Evolutionary conservation across 2,797 vertebrate genomes (phyloP).

Genomic region (Geotria australis): DNA sequence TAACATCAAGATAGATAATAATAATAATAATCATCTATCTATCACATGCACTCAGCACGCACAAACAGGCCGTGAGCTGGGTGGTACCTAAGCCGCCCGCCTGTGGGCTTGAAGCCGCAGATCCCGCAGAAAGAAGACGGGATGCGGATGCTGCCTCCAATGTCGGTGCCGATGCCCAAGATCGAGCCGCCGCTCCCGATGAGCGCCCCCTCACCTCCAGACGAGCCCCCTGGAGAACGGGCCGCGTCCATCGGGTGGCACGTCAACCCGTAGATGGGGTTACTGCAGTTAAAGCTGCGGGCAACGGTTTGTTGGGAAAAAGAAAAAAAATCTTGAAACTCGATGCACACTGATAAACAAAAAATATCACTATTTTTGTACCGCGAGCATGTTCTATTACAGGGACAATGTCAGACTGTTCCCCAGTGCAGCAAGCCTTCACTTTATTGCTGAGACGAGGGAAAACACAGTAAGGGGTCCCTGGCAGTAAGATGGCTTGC

Average conservation of each 20-base stretch:
- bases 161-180: constrained; percentile 18
- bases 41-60: too few relatives aligned
- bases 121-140: constrained; percentile 25
- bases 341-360: too few relatives aligned
- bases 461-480: too few relatives aligned
- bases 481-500: too few relatives aligned
- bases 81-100: constrained; percentile 17
- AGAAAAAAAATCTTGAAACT: background rate
- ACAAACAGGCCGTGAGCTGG: too few relatives aligned
- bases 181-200: constrained; percentile 17
- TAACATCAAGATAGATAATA: too few relatives aligned
- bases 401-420: background rate
- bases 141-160: constrained; percentile 22
- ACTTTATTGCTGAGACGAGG: too few relatives aligned
- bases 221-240: constrained; percentile 1
- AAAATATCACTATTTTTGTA: background rate
- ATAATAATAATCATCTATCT: too few relatives aligned
- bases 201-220: constrained; percentile 23
- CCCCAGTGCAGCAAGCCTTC: background rate
- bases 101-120: constrained; percentile 19
- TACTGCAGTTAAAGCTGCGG: background rate
- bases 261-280: background rate
- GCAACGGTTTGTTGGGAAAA: too few relatives aligned
- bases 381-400: background rate
- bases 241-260: background rate